These are phyloP conservation scores for Ceratotherium simum DNA, from an alignment of 2,113 vertebrate species.

Conservation along the genomic window DNA sequence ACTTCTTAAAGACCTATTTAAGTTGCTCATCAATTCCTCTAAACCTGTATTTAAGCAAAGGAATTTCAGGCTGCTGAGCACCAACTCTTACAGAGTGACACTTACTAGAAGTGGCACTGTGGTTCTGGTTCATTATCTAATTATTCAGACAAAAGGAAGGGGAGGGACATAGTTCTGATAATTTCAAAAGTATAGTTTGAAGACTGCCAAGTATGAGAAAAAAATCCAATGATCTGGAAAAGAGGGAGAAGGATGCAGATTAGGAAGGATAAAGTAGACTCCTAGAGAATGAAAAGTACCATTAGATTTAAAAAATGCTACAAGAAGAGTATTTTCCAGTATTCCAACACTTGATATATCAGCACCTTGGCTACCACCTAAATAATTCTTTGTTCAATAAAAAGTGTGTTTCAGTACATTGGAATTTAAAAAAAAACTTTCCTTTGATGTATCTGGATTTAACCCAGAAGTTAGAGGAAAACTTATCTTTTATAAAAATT, in stretches of 20 bases:
- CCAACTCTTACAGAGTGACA: neutral
- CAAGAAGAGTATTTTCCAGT: conserved; percentile 22
- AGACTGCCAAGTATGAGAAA: conserved; percentile 56
- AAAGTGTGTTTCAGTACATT: conserved; percentile 9
- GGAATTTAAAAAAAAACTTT: neutral
- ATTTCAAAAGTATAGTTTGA: conserved; percentile 61
- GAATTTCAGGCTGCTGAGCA: neutral
- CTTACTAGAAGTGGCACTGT: conserved; percentile 11
- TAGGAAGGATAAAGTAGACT: conserved; percentile 49
- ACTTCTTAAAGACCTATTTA: conserved; percentile 43
- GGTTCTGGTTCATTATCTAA: conserved; percentile 57
- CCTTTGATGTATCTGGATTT: conserved; percentile 36
- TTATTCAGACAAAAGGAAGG: conserved; percentile 46
- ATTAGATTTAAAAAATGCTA: conserved; percentile 32
- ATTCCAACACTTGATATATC: neutral
- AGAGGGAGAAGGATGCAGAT: conserved; percentile 58
- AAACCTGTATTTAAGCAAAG: conserved; percentile 49
- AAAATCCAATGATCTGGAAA: conserved; percentile 66
- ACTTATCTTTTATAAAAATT: neutral
- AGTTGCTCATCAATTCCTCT: neutral
- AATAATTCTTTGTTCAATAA: conserved; percentile 43
- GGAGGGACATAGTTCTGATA: neutral
- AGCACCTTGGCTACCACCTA: neutral
- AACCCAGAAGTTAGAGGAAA: conserved; percentile 29
- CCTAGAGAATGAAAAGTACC: conserved; percentile 58